Evolutionary conservation across 2,888 invertebrate genomes (phyloP).

Genomic region (Scaptomyza polygonia): DNA sequence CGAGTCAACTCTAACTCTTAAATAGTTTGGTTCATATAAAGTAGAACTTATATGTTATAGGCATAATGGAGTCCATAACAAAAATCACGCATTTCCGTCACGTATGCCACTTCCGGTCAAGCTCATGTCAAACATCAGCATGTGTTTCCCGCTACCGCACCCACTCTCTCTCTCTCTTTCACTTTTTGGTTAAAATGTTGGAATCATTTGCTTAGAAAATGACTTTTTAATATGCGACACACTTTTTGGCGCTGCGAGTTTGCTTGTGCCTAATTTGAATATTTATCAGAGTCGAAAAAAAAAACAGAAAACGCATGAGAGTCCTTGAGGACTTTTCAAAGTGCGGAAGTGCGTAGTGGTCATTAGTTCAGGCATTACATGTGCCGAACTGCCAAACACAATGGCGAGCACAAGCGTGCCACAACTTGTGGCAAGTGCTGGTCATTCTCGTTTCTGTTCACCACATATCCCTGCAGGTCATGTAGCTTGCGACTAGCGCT

Average conservation of each 20-base stretch:
- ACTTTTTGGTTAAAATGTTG: constrained; percentile 56
- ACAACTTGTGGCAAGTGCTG: constrained; percentile 45
- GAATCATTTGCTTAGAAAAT: constrained; percentile 79
- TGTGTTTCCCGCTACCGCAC: constrained; percentile 51
- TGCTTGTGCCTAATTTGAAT: constrained; percentile 60
- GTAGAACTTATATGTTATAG: neutral
- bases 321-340: constrained; percentile 45
- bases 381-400: constrained; percentile 44
- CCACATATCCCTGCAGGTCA: constrained; percentile 59
- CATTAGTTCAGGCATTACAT: constrained; percentile 67
- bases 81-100: constrained; percentile 82
- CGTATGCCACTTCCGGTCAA: constrained; percentile 78
- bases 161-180: neutral
- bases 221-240: constrained; percentile 82
- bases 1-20: neutral
- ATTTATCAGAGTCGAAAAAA: constrained; percentile 61
- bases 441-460: constrained; percentile 23
- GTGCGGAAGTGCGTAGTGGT: constrained; percentile 78
- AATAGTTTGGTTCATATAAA: neutral
- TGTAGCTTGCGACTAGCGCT: constrained; percentile 39
- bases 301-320: constrained; percentile 61
- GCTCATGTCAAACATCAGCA: constrained; percentile 72
- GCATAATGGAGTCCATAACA: constrained; percentile 55
- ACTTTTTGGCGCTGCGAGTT: constrained; percentile 43
- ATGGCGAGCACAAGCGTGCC: constrained; percentile 52